Conservation (phyloP, 2,113 vertebrate genomes). For the Albula glossodonta region DNA sequence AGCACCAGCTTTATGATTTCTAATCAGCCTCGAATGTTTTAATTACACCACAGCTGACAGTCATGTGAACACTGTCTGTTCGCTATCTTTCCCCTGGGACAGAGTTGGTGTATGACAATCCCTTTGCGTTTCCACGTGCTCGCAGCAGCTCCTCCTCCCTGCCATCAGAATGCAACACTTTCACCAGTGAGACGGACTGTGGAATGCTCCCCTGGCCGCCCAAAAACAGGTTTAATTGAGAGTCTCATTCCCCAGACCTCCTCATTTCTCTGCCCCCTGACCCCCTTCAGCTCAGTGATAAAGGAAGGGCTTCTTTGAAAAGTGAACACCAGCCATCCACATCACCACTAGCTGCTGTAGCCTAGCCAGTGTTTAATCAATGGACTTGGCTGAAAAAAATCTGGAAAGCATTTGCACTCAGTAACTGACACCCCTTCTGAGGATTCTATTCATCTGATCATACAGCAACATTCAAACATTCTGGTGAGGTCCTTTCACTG, state of each 20-base stretch:
- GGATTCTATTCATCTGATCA: background rate
- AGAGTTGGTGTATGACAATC: conserved; percentile 52
- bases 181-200: conserved; percentile 18
- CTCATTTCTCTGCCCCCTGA: background rate
- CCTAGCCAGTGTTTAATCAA: background rate
- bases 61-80: background rate
- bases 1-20: background rate
- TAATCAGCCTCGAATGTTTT: background rate
- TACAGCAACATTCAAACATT: background rate
- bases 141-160: conserved; percentile 30
- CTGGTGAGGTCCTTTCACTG: background rate
- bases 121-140: conserved; percentile 52
- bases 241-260: background rate
- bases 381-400: no score
- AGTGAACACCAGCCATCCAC: background rate
- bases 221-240: conserved; percentile 10
- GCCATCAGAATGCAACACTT: conserved; percentile 11
- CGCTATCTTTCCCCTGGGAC: conserved; percentile 42
- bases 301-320: background rate
- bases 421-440: background rate
- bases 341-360: background rate
- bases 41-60: background rate
- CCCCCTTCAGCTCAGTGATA: no score
- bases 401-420: background rate
- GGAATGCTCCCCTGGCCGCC: conserved; percentile 21